Conservation (phyloP, 2,797 vertebrate genomes). For the Tamandua tetradactyla region DNA sequence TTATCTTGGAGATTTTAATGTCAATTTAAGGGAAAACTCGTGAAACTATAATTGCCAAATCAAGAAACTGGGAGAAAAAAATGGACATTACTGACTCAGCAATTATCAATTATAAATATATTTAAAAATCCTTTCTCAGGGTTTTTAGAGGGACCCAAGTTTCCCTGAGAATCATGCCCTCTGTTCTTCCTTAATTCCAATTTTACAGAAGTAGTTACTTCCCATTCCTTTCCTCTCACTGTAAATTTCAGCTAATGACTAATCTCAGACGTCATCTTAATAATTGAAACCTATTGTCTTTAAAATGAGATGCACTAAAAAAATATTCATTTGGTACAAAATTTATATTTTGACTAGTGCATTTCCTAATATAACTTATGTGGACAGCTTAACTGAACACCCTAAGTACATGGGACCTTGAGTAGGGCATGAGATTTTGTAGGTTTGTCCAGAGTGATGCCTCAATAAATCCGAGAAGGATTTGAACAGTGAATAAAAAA, state of each 20-base stretch:
- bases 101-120: slow-evolving; percentile 42
- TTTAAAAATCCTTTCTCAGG: not conserved
- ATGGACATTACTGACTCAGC: not conserved
- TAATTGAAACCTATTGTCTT: slow-evolving; percentile 58
- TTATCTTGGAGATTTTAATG: slow-evolving; percentile 50
- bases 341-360: no score
- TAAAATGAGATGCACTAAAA: not conserved
- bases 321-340: no score
- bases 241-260: slow-evolving; percentile 49
- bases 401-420: no score
- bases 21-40: slow-evolving; percentile 43
- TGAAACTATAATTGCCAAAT: slow-evolving; percentile 27
- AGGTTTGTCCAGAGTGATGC: no score
- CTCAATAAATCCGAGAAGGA: no score
- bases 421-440: no score
- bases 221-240: not conserved
- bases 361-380: no score
- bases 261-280: slow-evolving; percentile 72
- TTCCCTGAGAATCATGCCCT: not conserved
- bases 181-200: not conserved
- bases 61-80: slow-evolving; percentile 50
- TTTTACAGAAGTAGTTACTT: slow-evolving; percentile 1
- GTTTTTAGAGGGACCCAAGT: not conserved
- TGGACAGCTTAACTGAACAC: no score
- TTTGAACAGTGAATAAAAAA: no score